phyloP scores from a whole-genome alignment of 92 coral and sea anemone genomes.

The Epizoanthus rinbou region DNA sequence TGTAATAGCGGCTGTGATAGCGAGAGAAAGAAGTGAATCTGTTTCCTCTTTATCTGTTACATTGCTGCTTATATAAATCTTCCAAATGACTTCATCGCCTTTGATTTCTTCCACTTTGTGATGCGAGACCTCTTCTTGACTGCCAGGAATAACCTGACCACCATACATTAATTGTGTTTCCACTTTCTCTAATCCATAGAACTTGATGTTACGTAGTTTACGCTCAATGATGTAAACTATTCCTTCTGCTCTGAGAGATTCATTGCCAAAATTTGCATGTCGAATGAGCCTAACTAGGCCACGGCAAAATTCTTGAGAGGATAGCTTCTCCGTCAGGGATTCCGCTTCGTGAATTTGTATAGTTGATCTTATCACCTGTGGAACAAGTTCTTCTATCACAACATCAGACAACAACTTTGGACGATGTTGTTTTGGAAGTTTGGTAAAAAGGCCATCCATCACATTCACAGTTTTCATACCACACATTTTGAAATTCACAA shows the following conservation, averaged over 20 bases:
- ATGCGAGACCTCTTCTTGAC: conserved; percentile 51
- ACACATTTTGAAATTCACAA: conserved; percentile 50
- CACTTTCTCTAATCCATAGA: conserved; percentile 27
- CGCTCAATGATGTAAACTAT: conserved; percentile 36
- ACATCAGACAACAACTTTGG: conserved; percentile 58
- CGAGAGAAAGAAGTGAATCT: conserved; percentile 11
- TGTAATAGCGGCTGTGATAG: conserved; percentile 34
- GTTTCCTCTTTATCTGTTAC: not conserved
- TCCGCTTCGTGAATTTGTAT: conserved; percentile 19
- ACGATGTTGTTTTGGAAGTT: conserved; percentile 46
- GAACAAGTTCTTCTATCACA: conserved; percentile 54
- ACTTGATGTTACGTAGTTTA: conserved; percentile 45
- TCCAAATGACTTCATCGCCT: conserved; percentile 40
- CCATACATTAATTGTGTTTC: conserved; percentile 38
- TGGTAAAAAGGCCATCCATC: conserved; percentile 29
- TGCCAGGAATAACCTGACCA: conserved; percentile 57
- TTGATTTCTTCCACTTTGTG: conserved; percentile 24
- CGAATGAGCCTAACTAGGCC: conserved; percentile 65
- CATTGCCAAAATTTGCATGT: conserved; percentile 43
- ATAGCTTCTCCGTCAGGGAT: conserved; percentile 42
- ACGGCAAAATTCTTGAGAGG: conserved; percentile 52
- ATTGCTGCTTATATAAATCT: conserved; percentile 41
- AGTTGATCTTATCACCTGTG: not conserved
- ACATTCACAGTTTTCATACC: conserved; percentile 35
- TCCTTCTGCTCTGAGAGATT: not conserved